Evolutionary conservation across 2,113 vertebrate genomes (phyloP).

Genomic region (Chionis minor): DNA sequence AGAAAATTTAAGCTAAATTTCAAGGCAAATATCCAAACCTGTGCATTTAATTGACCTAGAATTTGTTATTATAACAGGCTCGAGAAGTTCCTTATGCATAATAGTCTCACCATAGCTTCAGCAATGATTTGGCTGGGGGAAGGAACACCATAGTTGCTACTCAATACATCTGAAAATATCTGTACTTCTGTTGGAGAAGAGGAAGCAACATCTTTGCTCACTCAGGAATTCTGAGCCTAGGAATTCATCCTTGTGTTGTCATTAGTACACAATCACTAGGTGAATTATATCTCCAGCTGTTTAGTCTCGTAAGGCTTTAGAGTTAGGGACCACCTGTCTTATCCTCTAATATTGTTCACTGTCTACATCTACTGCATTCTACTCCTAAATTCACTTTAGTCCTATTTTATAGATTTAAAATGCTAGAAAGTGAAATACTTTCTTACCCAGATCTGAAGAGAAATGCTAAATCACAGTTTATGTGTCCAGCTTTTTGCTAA

Average conservation of each 20-base stretch:
- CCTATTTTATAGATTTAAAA: background rate
- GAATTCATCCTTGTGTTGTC: background rate
- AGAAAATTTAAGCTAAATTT: background rate
- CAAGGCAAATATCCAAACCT: background rate
- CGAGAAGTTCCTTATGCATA: background rate
- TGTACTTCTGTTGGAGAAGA: background rate
- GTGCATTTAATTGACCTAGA: background rate
- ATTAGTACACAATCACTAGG: background rate
- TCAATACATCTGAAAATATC: background rate
- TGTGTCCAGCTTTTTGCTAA: background rate
- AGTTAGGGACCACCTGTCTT: background rate
- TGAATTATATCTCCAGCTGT: background rate
- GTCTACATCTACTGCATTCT: background rate
- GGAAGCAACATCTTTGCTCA: background rate
- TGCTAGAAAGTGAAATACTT: background rate
- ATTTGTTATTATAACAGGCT: background rate
- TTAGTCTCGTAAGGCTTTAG: background rate
- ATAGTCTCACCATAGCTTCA: background rate
- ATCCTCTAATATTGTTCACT: background rate
- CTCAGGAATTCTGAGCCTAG: background rate
- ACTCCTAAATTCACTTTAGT: background rate
- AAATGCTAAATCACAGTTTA: background rate
- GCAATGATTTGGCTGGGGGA: background rate
- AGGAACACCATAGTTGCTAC: background rate
- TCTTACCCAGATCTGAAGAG: background rate